Evolutionary conservation across 2,113 vertebrate species (phyloP).

Genomic region (Crotalus viridis): DNA sequence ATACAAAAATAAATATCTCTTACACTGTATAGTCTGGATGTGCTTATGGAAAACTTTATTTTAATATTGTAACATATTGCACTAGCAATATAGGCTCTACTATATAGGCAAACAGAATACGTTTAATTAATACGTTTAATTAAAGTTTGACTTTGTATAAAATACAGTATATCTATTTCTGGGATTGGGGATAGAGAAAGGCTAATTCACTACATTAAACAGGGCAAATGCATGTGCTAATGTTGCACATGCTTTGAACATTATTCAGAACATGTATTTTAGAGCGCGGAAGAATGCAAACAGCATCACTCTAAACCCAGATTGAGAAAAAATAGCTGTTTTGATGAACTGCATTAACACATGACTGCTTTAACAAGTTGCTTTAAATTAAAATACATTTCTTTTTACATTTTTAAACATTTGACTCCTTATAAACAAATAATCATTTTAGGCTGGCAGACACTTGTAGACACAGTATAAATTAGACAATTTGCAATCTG

Average conservation of each 20-base stretch:
- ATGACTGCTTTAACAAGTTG: neutral
- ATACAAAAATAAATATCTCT: neutral
- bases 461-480: neutral
- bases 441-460: neutral
- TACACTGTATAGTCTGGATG: neutral
- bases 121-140: slow-evolving; percentile 33
- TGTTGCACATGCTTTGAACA: neutral
- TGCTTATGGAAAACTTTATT: slow-evolving; percentile 8
- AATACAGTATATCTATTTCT: slow-evolving; percentile 44
- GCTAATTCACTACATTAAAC: slow-evolving; percentile 49
- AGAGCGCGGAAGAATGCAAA: neutral
- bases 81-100: slow-evolving; percentile 4
- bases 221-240: neutral
- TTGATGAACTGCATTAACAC: neutral
- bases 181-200: slow-evolving; percentile 40
- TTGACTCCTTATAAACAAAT: neutral
- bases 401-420: neutral
- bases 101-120: neutral
- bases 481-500: neutral
- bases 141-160: slow-evolving; percentile 37
- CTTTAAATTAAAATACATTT: neutral
- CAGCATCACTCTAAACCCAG: neutral
- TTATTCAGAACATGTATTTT: neutral
- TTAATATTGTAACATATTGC: slow-evolving; percentile 17
- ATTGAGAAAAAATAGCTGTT: neutral